A percentile compares a stretch with the other conserved stretches of the same genome.
phyloP scores from a whole-genome alignment of 2,888 invertebrate species.

The Drosophila testacea region DNA sequence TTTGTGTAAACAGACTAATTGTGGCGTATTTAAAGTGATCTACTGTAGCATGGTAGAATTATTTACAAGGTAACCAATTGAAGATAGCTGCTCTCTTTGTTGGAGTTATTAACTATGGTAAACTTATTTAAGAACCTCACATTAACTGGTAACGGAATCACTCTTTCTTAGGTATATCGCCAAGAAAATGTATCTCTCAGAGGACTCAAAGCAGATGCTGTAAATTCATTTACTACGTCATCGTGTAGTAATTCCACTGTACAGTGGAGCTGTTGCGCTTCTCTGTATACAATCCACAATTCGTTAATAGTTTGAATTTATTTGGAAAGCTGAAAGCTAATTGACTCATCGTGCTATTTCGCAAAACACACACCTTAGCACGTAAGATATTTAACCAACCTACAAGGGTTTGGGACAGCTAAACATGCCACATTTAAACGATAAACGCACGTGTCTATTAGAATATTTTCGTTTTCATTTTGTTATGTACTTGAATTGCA shows the following conservation, averaged over 20 bases:
- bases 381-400: conserved; percentile 16
- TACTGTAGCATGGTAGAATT: too few species aligned
- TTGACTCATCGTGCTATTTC: conserved; percentile 51
- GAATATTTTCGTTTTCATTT: conserved; percentile 22
- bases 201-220: too few species aligned
- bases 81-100: too few species aligned
- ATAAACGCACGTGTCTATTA: conserved; percentile 39
- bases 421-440: conserved; percentile 8
- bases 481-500: conserved; percentile 20
- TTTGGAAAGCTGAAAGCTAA: conserved; percentile 20
- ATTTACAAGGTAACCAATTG: too few species aligned
- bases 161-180: too few species aligned
- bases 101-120: too few species aligned
- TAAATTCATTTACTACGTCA: too few species aligned
- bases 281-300: conserved; percentile 26
- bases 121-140: too few species aligned
- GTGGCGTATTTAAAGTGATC: conserved; percentile 30
- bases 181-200: too few species aligned
- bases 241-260: too few species aligned
- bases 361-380: conserved; percentile 11
- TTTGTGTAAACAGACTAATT: conserved; percentile 50
- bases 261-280: too few species aligned
- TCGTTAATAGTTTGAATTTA: conserved; percentile 23
- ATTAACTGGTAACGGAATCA: too few species aligned
- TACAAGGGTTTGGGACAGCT: conserved; percentile 15